Conservation (phyloP, 1,140 invertebrate species). For the Atta texana region DNA sequence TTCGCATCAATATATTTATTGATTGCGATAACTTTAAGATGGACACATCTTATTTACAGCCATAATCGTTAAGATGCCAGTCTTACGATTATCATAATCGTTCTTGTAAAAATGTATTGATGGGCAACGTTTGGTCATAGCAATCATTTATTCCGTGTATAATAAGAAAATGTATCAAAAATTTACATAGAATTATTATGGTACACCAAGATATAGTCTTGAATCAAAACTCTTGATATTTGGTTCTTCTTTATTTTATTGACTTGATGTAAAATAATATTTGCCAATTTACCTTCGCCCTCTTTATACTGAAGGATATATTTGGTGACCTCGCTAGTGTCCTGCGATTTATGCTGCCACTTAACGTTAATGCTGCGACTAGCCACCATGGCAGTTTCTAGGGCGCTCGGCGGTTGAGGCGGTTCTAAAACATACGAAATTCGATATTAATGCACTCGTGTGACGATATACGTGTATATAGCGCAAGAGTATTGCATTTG, state of each 20-base stretch:
- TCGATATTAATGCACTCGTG: slow-evolving; percentile 53
- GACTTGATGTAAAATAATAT: background rate
- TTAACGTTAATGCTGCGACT: slow-evolving; percentile 91
- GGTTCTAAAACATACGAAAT: slow-evolving; percentile 87
- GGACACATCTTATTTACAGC: too few species aligned
- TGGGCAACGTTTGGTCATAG: too few species aligned
- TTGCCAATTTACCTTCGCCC: slow-evolving; percentile 85
- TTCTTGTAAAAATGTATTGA: too few species aligned
- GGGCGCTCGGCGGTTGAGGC: slow-evolving; percentile 89
- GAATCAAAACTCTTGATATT: too few species aligned
- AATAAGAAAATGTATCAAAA: too few species aligned
- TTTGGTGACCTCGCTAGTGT: slow-evolving; percentile 90
- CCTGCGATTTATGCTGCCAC: slow-evolving; percentile 90
- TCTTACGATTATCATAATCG: too few species aligned
- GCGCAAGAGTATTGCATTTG: slow-evolving; percentile 48
- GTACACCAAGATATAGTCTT: too few species aligned
- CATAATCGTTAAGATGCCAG: too few species aligned
- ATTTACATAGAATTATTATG: too few species aligned
- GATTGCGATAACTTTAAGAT: too few species aligned
- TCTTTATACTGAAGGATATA: slow-evolving; percentile 92
- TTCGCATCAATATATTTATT: too few species aligned
- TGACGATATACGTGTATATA: slow-evolving; percentile 16
- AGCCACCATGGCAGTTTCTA: slow-evolving; percentile 90
- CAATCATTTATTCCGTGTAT: too few species aligned
- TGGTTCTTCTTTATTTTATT: background rate